Conservation (phyloP, 2,797 vertebrate species). For the Novumbra hubbsi region DNA sequence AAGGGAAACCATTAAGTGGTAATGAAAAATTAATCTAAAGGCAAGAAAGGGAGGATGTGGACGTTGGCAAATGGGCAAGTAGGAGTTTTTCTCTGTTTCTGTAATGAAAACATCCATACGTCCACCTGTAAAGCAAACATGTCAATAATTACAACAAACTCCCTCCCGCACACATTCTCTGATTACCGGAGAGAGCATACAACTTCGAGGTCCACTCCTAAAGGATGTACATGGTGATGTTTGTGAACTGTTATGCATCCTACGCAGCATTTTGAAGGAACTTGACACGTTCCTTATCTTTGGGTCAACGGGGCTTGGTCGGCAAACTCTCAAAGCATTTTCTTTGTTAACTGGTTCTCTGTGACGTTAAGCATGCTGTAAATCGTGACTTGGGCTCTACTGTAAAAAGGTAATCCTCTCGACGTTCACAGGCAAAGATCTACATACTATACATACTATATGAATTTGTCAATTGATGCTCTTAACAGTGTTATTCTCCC, state of each 20-base stretch:
- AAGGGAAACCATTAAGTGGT: slow-evolving; percentile 61
- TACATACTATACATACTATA: not conserved
- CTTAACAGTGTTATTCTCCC: not conserved
- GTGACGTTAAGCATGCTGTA: not conserved
- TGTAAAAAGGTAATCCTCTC: not conserved
- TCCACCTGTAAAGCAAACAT: slow-evolving; percentile 49
- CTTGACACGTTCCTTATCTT: not conserved
- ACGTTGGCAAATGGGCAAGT: slow-evolving; percentile 42
- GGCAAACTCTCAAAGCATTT: not conserved
- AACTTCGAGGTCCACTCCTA: not conserved
- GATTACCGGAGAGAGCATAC: not conserved
- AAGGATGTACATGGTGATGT: not conserved
- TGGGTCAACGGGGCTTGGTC: not conserved
- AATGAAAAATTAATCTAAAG: slow-evolving; percentile 56
- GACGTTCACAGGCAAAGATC: no score
- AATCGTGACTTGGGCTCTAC: not conserved
- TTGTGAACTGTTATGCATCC: not conserved
- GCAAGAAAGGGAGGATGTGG: slow-evolving; percentile 62
- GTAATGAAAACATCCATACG: slow-evolving; percentile 27
- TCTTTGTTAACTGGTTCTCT: not conserved
- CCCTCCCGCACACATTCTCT: not conserved
- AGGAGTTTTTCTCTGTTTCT: slow-evolving; percentile 32
- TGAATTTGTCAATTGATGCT: not conserved
- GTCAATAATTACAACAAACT: slow-evolving; percentile 2
- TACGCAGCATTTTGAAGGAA: not conserved